phyloP scores from a whole-genome alignment of 1,140 invertebrate genomes.

The Telenomus remus region DNA sequence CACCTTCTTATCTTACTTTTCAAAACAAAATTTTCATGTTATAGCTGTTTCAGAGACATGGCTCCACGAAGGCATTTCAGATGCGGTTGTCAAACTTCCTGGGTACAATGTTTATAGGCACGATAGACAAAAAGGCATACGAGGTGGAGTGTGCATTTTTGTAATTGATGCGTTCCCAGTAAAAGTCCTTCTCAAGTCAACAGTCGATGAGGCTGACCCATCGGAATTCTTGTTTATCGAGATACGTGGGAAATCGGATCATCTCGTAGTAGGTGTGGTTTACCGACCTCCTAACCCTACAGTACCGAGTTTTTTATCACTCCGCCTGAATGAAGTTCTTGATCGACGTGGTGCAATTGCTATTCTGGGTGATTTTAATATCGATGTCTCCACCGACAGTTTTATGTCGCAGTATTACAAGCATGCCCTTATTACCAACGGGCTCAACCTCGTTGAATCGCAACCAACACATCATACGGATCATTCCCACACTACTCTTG shows the following conservation, averaged over 20 bases:
- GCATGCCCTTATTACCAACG: not conserved
- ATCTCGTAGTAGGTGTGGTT: not conserved
- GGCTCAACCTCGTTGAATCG: not conserved
- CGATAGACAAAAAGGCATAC: not conserved
- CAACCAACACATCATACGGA: conserved; percentile 2
- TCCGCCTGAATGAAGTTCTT: not conserved
- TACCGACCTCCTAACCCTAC: not conserved
- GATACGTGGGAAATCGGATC: not conserved
- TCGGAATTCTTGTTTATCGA: not conserved
- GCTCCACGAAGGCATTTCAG: not conserved
- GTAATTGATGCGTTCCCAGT: not conserved
- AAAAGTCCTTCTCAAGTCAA: not conserved
- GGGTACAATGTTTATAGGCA: not conserved
- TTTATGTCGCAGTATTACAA: not conserved
- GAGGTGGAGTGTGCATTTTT: not conserved
- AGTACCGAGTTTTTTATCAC: not conserved
- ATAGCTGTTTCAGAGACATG: not conserved
- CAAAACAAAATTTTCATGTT: not conserved
- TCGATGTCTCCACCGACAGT: not conserved
- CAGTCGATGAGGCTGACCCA: not conserved
- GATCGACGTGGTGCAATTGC: not conserved
- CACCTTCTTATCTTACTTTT: not conserved
- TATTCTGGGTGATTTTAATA: not conserved
- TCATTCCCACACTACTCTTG: not conserved
- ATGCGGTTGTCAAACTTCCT: not conserved